Evolutionary conservation across 2,888 invertebrate species (phyloP).

Genomic region (Acanthopleura granulata): DNA sequence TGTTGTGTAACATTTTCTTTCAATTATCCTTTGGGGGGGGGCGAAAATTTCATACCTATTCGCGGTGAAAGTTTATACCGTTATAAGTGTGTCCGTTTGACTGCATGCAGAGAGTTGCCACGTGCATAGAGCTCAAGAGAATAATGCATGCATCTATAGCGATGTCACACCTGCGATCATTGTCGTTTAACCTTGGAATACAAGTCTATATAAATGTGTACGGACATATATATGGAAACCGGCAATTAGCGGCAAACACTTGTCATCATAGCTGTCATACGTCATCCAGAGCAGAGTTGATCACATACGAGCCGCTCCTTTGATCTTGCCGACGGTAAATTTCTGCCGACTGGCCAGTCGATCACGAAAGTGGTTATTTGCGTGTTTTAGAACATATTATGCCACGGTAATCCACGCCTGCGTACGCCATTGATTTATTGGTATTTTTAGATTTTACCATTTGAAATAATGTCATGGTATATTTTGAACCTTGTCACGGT

Average conservation of each 20-base stretch:
- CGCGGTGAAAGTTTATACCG: too few relatives aligned
- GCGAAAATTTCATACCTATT: too few relatives aligned
- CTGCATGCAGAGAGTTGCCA: too few relatives aligned
- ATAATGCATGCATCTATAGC: too few relatives aligned
- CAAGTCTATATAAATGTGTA: background rate
- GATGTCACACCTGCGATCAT: background rate
- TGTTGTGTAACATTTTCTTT: too few relatives aligned
- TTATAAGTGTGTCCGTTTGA: too few relatives aligned
- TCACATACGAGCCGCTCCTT: background rate
- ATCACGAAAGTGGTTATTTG: slow-evolving; percentile 8
- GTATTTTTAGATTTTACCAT: too few relatives aligned
- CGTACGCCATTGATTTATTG: background rate
- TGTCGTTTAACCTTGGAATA: background rate
- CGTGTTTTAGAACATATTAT: background rate
- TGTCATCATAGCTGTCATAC: background rate
- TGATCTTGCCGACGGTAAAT: slow-evolving; percentile 5
- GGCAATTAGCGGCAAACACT: background rate
- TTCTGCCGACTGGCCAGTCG: background rate
- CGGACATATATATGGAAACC: background rate
- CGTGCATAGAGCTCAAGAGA: too few relatives aligned
- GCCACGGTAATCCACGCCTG: background rate
- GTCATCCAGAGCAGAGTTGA: background rate
- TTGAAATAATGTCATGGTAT: too few relatives aligned
- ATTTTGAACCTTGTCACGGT: too few relatives aligned
- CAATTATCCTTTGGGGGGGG: too few relatives aligned